These are phyloP conservation scores for Antennarius striatus DNA, from an alignment of 2,113 vertebrate genomes.

Conservation along the genomic window DNA sequence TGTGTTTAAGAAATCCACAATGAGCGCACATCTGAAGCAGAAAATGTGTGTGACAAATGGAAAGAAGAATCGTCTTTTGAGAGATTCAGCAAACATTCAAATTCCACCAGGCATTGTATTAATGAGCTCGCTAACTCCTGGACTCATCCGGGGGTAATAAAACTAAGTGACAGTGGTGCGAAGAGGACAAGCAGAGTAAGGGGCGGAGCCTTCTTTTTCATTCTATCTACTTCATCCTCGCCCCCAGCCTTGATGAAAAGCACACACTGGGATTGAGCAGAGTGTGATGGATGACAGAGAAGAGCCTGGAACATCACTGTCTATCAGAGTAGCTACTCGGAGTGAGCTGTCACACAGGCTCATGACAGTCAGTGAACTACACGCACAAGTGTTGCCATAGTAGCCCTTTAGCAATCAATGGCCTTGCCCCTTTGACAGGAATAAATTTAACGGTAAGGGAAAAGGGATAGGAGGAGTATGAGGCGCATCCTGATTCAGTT, in stretches of 20 bases:
- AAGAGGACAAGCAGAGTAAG: conserved; percentile 21
- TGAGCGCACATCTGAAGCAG: conserved; percentile 3
- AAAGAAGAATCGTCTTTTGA: background rate
- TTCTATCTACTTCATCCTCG: conserved; percentile 56
- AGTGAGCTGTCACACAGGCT: conserved; percentile 70
- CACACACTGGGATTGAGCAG: conserved; percentile 48
- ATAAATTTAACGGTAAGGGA: conserved; percentile 52
- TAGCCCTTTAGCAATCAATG: conserved; percentile 65
- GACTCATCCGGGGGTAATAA: conserved; percentile 66
- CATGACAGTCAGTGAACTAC: conserved; percentile 72
- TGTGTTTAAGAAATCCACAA: conserved; percentile 1
- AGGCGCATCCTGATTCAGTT: conserved; percentile 17
- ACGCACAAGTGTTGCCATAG: conserved; percentile 35
- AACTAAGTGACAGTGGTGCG: conserved; percentile 49
- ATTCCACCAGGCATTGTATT: conserved; percentile 60
- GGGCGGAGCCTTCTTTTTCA: conserved; percentile 48
- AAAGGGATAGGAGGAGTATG: conserved; percentile 3
- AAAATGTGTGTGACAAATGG: conserved; percentile 11
- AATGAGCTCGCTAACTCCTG: conserved; percentile 65
- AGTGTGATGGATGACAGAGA: conserved; percentile 61
- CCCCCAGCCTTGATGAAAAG: conserved; percentile 59
- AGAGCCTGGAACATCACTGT: conserved; percentile 25
- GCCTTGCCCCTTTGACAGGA: conserved; percentile 63
- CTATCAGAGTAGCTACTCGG: conserved; percentile 53
- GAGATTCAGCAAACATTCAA: conserved; percentile 35